phyloP scores from a whole-genome alignment of 2,113 vertebrate genomes.

The Triplophysa rosa region DNA sequence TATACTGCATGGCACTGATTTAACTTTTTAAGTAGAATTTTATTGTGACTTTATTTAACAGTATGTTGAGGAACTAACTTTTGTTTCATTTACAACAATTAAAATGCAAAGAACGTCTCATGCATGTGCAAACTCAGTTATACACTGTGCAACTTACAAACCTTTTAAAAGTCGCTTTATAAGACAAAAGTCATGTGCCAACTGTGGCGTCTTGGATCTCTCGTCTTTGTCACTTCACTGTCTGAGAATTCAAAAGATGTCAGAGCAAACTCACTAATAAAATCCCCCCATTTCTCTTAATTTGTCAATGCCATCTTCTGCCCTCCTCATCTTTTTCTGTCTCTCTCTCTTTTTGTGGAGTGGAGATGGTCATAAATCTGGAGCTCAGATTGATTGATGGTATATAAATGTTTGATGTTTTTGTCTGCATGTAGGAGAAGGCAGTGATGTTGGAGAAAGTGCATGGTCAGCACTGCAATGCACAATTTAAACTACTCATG shows the following conservation, averaged over 20 bases:
- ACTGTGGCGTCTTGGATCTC: conserved; percentile 15
- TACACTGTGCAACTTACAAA: neutral
- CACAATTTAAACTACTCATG: conserved; percentile 10
- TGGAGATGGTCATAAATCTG: conserved; percentile 33
- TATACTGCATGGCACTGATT: neutral
- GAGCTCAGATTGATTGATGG: conserved; percentile 34
- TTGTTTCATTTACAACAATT: too few relatives aligned
- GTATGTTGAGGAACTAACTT: neutral
- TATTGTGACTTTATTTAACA: neutral
- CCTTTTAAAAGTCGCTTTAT: neutral
- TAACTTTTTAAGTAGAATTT: neutral
- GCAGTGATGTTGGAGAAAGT: neutral
- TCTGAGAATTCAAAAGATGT: conserved; percentile 53
- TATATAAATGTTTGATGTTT: conserved; percentile 9
- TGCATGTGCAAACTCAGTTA: too few relatives aligned
- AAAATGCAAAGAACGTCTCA: too few relatives aligned
- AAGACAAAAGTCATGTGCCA: neutral
- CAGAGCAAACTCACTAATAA: conserved; percentile 43
- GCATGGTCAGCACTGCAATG: neutral
- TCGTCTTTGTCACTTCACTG: conserved; percentile 31
- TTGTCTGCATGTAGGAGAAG: neutral
- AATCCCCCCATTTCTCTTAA: conserved; percentile 5
- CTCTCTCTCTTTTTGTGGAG: conserved; percentile 14
- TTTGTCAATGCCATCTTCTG: conserved; percentile 22
- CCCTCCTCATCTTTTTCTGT: conserved; percentile 20